Evolutionary conservation across 2,113 vertebrate species (phyloP), one percentile per base, ranked within the genome.

Genomic region (Chionis minor): DNA sequence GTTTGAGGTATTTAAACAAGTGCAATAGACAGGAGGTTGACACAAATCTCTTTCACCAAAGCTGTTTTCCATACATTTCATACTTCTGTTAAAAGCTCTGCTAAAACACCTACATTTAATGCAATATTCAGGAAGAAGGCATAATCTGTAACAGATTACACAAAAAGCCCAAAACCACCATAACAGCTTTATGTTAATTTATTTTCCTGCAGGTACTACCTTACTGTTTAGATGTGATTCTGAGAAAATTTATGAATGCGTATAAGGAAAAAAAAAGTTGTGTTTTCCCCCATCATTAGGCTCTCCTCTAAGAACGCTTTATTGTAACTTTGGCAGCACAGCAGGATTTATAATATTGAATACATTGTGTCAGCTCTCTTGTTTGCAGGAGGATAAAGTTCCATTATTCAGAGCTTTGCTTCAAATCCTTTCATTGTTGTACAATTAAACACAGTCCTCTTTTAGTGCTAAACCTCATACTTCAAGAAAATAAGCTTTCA

Each of bases 361-460:
- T 85, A 87, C 55, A 45, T 90, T 94, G 92, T 95, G 85, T 92
- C 89, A 90, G 92, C 62, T 78, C 87, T 45, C 90, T 91, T 96
- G 89, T 94, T 93, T 94, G 92, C 69, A 42, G 75, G 69, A 59
- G 95, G 94, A 96, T 96, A 82, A 92, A 90, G 45, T 90, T 81
- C 95, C 69, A 83, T 96, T 96, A 88, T 94, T 92, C 78, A 78
- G 65, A 38, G 88, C 81, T 96, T 94, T 95, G 69, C 90, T 77
- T 74, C 73, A 73, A 93, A 92, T 91, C 89, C 78, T 12, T 66
- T 54, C 58, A 92, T 86, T 95, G 91, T 88, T 32, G 14, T 72
- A 54, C 90, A 97, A 97, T 97, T 97, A 97, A 97, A 87, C 73
- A 56, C 38, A 73, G 35, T 6, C 71, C 55, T 35, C 88, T 86